Percentiles rank a stretch among this genome's conserved stretches.
These are phyloP conservation scores for Melanogrammus aeglefinus DNA, from an alignment of 2,797 vertebrate species.

Conservation along the genomic window DNA sequence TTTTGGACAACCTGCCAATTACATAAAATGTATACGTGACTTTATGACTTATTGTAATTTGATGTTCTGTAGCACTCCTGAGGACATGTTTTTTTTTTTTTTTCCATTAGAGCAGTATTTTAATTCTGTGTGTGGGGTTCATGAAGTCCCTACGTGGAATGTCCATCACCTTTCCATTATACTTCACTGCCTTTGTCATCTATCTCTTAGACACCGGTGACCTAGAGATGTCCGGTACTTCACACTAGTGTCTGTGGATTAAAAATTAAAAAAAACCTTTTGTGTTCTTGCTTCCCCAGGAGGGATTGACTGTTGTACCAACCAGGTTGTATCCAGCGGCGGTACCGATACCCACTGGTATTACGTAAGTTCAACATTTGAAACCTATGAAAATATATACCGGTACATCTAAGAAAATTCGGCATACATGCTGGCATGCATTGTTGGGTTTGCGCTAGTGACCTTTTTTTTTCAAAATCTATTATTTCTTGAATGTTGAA, in stretches of 20 bases:
- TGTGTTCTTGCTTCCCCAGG: constrained; percentile 26
- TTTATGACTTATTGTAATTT: neutral
- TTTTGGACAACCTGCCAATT: neutral
- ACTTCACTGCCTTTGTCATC: neutral
- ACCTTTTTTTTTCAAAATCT: neutral
- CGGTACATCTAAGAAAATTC: neutral
- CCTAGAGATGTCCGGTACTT: neutral
- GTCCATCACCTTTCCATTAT: neutral
- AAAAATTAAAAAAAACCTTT: neutral
- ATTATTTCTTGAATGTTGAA: neutral
- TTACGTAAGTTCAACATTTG: constrained; percentile 63
- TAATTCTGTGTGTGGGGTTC: neutral
- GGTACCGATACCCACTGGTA: constrained; percentile 56
- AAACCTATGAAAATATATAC: neutral
- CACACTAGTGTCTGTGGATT: neutral
- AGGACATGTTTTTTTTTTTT: neutral
- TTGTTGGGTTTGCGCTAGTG: neutral
- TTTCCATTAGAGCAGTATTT: neutral
- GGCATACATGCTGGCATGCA: neutral
- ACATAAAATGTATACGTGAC: neutral
- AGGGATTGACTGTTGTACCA: constrained; percentile 47
- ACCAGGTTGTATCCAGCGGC: constrained; percentile 57
- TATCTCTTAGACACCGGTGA: neutral
- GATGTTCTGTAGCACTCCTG: neutral
- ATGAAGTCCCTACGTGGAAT: neutral